Percentiles rank a stretch among this genome's conserved stretches.
Evolutionary conservation across 2,797 vertebrate species (phyloP).

Genomic region (Hafferia zeledoni): DNA sequence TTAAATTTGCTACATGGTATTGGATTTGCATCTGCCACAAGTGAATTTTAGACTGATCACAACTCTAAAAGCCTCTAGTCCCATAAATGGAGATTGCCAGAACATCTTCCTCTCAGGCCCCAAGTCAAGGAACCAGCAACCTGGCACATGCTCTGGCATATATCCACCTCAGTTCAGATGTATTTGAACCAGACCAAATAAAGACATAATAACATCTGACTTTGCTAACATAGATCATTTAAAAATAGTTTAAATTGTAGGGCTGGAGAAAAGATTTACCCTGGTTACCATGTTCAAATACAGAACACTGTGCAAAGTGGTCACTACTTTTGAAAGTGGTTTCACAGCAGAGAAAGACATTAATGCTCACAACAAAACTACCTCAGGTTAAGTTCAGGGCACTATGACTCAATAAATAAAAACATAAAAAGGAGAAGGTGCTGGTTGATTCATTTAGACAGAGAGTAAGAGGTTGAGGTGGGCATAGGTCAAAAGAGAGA

Average conservation of each 20-base stretch:
- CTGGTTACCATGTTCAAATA: background rate
- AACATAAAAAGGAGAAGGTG: background rate
- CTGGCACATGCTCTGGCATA: background rate
- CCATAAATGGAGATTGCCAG: background rate
- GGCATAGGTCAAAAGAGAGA: background rate
- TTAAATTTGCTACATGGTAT: background rate
- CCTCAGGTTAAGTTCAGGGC: background rate
- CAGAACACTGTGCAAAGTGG: background rate
- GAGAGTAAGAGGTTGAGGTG: background rate
- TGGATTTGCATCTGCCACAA: background rate
- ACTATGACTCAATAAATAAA: background rate
- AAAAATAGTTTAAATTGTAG: background rate
- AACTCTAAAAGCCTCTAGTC: background rate
- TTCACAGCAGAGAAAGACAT: background rate
- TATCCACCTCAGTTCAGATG: background rate
- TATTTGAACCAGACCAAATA: background rate
- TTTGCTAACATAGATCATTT: background rate
- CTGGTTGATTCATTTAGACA: rapidly evolving
- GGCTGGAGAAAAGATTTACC: background rate
- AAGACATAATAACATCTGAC: background rate
- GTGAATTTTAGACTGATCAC: background rate
- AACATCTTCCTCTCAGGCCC: background rate
- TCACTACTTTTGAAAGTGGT: background rate
- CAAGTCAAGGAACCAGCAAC: background rate
- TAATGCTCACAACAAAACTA: background rate